Conservation (phyloP, 2,888 invertebrate genomes). For the Callinectes sapidus region DNA sequence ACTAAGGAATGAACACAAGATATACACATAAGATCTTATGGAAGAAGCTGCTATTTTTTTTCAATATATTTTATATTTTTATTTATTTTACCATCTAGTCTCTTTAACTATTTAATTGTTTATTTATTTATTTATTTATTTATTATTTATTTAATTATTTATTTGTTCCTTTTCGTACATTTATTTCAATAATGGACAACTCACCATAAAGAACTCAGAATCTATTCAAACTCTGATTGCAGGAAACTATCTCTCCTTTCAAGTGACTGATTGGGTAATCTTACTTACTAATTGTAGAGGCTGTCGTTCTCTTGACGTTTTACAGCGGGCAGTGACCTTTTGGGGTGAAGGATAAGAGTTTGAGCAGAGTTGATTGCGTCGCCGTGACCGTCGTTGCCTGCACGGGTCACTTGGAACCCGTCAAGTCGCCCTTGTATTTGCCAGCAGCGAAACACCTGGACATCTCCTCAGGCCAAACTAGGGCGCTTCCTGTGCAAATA, state of each 20-base stretch:
- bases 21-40: too few species aligned
- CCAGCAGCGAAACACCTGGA: slow-evolving; percentile 16
- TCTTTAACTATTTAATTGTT: too few species aligned
- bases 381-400: not conserved
- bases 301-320: not conserved
- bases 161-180: not conserved
- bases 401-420: slow-evolving; percentile 24
- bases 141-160: not conserved
- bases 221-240: not conserved
- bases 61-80: too few species aligned
- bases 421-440: not conserved
- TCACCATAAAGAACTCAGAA: not conserved
- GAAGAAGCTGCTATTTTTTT: too few species aligned
- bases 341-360: not conserved
- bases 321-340: not conserved
- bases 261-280: not conserved
- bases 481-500: slow-evolving; percentile 13
- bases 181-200: not conserved
- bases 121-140: not conserved
- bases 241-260: not conserved
- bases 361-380: not conserved
- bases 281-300: not conserved
- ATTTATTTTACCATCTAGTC: too few species aligned
- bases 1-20: not conserved
- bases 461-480: not conserved